Evolutionary conservation across 1,140 invertebrate species (phyloP).

Genomic region (Drosophila fuyamai): DNA sequence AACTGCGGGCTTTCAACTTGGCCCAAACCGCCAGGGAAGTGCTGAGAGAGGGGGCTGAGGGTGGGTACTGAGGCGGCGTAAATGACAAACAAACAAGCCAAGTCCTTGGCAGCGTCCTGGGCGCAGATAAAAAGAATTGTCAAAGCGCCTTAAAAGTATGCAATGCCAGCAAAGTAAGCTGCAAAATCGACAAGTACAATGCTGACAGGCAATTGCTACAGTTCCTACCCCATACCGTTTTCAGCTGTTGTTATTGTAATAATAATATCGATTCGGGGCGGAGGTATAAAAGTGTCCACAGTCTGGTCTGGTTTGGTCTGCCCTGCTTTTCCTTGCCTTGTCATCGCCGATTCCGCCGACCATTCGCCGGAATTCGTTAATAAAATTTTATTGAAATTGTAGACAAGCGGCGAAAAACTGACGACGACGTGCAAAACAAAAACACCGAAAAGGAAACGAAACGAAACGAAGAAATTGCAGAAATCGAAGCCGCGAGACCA

Average conservation of each 20-base stretch:
- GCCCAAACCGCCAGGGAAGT: constrained; percentile 26
- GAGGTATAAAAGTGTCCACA: constrained; percentile 69
- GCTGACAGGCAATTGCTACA: constrained; percentile 84
- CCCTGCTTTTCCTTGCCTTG: constrained; percentile 57
- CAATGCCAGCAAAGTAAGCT: constrained; percentile 82
- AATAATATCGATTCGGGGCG: constrained; percentile 82
- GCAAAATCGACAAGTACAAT: constrained; percentile 83
- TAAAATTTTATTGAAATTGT: constrained; percentile 85
- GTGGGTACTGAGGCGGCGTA: constrained; percentile 45
- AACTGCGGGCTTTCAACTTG: constrained; percentile 77
- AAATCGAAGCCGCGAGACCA: constrained; percentile 70
- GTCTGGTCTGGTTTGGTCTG: constrained; percentile 35
- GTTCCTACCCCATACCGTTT: constrained; percentile 19
- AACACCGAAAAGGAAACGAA: constrained; percentile 46
- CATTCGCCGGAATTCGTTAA: constrained; percentile 84
- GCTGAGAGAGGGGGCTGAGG: neutral
- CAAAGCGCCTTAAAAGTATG: constrained; percentile 83
- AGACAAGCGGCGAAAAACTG: constrained; percentile 84
- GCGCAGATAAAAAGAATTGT: constrained; percentile 83
- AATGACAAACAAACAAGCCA: constrained; percentile 82
- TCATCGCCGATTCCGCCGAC: constrained; percentile 73
- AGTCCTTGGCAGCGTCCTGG: constrained; percentile 70
- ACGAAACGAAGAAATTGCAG: constrained; percentile 55
- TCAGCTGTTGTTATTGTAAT: constrained; percentile 71
- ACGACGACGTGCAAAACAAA: constrained; percentile 81